Percentiles rank a stretch among this genome's conserved stretches.
Conservation (phyloP, 2,888 invertebrate genomes). For the Nomada fabriciana region DNA sequence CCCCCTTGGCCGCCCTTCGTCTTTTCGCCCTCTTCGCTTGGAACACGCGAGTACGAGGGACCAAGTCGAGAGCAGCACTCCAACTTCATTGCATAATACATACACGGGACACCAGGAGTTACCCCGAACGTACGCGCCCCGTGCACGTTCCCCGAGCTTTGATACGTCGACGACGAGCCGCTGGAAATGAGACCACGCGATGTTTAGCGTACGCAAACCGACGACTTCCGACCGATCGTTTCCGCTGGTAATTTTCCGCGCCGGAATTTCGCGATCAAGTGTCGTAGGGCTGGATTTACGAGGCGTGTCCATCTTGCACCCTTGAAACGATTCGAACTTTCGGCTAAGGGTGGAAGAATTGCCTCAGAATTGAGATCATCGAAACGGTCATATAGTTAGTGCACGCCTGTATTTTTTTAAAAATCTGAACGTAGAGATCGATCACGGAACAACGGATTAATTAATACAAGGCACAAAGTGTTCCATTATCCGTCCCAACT, state of each 20-base stretch:
- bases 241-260: no score
- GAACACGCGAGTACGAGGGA: constrained; percentile 54
- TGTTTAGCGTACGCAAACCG: constrained; percentile 2
- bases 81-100: constrained; percentile 76
- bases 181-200: constrained; percentile 1
- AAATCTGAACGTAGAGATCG: background rate
- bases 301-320: no score
- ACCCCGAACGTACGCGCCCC: constrained; percentile 25
- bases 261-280: no score
- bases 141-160: constrained; percentile 45
- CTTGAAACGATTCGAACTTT: no score
- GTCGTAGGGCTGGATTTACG: no score
- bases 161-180: constrained; percentile 35
- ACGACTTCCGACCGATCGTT: background rate
- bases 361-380: no score
- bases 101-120: constrained; percentile 54
- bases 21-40: constrained; percentile 56
- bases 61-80: constrained; percentile 68
- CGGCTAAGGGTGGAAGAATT: no score
- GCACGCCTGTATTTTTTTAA: no score
- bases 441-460: background rate
- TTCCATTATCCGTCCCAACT: background rate
- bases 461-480: background rate
- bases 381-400: no score
- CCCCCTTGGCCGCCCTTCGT: constrained; percentile 16